A percentile compares a stretch with the other conserved stretches of the same genome.
phyloP scores from a whole-genome alignment of 2,113 vertebrate genomes.

The Podiceps cristatus region DNA sequence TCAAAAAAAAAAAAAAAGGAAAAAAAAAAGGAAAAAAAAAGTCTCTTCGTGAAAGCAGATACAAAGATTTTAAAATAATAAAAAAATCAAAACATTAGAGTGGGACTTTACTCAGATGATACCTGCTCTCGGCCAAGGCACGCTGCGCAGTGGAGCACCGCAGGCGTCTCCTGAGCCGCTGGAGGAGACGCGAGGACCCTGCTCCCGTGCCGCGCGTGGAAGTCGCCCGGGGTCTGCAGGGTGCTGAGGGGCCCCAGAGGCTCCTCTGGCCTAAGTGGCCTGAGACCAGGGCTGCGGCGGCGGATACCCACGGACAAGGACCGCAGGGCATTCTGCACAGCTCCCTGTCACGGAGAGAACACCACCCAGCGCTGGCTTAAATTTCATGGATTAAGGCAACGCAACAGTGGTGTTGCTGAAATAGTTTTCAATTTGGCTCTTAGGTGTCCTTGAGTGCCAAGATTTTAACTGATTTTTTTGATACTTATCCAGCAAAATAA shows the following conservation, averaged over 20 bases:
- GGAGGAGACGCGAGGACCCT: background rate
- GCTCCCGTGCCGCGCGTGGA: fast-evolving
- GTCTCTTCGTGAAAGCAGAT: background rate
- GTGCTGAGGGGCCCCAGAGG: background rate
- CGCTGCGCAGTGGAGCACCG: fast-evolving
- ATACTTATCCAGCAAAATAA: background rate
- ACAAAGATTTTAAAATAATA: background rate
- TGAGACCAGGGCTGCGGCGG: background rate
- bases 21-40: background rate
- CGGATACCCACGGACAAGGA: background rate
- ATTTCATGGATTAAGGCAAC: background rate
- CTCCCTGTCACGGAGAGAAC: fast-evolving
- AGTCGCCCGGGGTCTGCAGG: background rate
- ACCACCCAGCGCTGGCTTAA: background rate
- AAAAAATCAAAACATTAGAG: background rate
- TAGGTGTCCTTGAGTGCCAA: background rate
- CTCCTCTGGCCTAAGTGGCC: background rate
- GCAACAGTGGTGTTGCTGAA: background rate
- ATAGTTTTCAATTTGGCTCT: background rate
- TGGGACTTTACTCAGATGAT: background rate
- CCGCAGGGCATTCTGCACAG: background rate
- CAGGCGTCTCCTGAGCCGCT: background rate
- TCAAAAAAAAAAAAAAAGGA: background rate
- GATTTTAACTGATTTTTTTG: background rate
- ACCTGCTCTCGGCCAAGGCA: background rate